Evolutionary conservation across 2,888 invertebrate species (phyloP).

Genomic region (Mechanitis mazaeus): DNA sequence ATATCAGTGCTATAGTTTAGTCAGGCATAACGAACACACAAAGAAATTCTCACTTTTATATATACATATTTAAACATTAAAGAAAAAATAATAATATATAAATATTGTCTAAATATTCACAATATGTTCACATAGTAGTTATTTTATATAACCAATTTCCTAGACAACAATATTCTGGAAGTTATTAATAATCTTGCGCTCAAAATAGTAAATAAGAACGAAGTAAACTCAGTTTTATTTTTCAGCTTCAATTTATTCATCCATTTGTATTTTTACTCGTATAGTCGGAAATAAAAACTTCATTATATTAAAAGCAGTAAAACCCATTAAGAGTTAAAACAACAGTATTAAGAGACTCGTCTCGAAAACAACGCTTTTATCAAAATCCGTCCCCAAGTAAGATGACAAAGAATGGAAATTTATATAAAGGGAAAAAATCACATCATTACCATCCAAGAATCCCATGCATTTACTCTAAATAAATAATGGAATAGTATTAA

Average conservation of each 20-base stretch:
- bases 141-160: neutral
- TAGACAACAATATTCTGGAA: neutral
- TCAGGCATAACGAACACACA: too few species aligned
- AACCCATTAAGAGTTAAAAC: conserved; percentile 6
- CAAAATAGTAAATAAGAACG: neutral
- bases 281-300: neutral
- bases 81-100: neutral
- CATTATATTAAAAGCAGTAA: conserved; percentile 6
- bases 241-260: neutral
- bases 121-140: neutral
- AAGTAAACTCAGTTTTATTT: neutral
- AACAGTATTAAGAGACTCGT: conserved; percentile 4
- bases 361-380: conserved; percentile 2
- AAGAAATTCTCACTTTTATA: too few species aligned
- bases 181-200: neutral
- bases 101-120: neutral
- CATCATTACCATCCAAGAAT: conserved; percentile 44
- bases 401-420: conserved; percentile 36
- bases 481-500: conserved; percentile 67
- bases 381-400: conserved; percentile 21
- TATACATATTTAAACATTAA: too few species aligned
- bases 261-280: conserved; percentile 3
- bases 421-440: conserved; percentile 44
- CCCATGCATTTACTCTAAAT: conserved; percentile 62
- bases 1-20: too few species aligned